phyloP scores from a whole-genome alignment of 2,113 vertebrate genomes.

The Meles meles region DNA sequence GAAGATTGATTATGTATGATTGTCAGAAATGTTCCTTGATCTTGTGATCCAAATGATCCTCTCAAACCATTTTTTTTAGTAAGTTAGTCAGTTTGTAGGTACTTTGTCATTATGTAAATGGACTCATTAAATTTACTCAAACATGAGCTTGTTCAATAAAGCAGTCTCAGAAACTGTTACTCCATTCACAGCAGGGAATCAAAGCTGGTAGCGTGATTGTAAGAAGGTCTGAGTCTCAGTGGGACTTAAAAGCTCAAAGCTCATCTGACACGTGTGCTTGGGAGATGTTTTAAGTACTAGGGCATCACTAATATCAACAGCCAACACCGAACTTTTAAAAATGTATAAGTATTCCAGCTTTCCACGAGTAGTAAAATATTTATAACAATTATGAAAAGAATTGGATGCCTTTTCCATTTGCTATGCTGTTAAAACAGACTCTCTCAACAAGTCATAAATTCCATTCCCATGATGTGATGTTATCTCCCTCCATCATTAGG shows the following conservation, averaged over 20 bases:
- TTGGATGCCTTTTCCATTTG: slow-evolving; percentile 29
- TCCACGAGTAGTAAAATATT: slow-evolving; percentile 39
- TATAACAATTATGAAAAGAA: slow-evolving; percentile 34
- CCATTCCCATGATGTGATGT: slow-evolving; percentile 30
- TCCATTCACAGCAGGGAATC: not conserved
- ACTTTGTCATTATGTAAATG: slow-evolving; percentile 14
- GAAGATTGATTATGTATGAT: not conserved
- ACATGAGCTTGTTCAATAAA: slow-evolving; percentile 4
- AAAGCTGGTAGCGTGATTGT: not conserved
- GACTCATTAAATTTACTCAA: not conserved
- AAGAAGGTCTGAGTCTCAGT: not conserved
- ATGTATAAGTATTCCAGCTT: slow-evolving; percentile 40
- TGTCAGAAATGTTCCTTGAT: not conserved
- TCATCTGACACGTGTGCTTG: not conserved
- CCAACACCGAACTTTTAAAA: slow-evolving; percentile 15
- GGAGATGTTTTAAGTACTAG: not conserved
- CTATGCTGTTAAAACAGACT: slow-evolving; percentile 28
- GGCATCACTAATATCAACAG: not conserved
- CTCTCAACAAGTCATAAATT: slow-evolving; percentile 23
- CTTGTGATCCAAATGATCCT: not conserved
- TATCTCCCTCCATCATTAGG: slow-evolving; percentile 79
- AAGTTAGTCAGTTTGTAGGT: not conserved
- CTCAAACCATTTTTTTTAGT: slow-evolving; percentile 4
- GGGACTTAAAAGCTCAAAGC: not conserved
- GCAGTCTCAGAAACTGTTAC: not conserved